Conservation (phyloP, 1,140 invertebrate species). For the Mamestra configurata region DNA sequence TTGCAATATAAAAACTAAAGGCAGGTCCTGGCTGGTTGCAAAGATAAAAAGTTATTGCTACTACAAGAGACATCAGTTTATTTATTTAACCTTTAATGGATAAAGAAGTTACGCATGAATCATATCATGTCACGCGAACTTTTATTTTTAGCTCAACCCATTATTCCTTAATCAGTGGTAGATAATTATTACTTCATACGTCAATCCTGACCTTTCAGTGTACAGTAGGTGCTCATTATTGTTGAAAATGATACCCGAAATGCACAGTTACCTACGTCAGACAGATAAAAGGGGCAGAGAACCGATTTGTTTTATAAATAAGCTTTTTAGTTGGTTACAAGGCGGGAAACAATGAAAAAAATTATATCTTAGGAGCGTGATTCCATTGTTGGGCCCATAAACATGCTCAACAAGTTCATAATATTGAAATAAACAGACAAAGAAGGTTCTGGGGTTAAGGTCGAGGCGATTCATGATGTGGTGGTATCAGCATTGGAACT, state of each 20-base stretch:
- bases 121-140: slow-evolving; percentile 17
- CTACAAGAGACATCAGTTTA: not conserved
- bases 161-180: slow-evolving; percentile 11
- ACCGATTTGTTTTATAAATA: not conserved
- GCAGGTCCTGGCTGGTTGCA: too few relatives aligned
- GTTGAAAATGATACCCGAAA: slow-evolving; percentile 33
- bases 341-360: not conserved
- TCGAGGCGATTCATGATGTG: too few relatives aligned
- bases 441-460: too few relatives aligned
- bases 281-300: slow-evolving; percentile 1
- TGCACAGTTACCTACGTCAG: not conserved
- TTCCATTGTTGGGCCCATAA: too few relatives aligned
- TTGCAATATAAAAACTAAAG: too few relatives aligned
- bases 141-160: slow-evolving; percentile 19
- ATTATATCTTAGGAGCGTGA: too few relatives aligned
- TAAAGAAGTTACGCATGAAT: slow-evolving; percentile 19
- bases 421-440: too few relatives aligned
- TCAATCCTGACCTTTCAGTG: slow-evolving; percentile 32
- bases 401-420: too few relatives aligned
- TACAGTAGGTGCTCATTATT: slow-evolving; percentile 9
- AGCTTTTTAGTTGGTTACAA: not conserved
- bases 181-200: slow-evolving; percentile 33
- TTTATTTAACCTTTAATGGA: not conserved
- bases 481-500: too few relatives aligned
- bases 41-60: too few relatives aligned